Evolutionary conservation across 2,113 vertebrate genomes (phyloP).

Genomic region (Bujurquina vittata): DNA sequence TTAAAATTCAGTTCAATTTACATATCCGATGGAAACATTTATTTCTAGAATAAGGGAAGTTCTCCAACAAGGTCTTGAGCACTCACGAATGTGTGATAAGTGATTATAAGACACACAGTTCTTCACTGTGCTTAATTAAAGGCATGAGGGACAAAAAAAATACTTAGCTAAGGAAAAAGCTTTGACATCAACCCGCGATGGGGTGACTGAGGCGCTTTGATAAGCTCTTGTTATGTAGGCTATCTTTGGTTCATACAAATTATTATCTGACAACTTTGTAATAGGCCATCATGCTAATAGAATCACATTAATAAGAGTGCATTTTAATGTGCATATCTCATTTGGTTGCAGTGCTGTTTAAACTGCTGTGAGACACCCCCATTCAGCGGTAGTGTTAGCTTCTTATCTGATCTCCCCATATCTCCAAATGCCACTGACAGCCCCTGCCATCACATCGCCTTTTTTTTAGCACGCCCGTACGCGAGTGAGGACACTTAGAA

Average conservation of each 20-base stretch:
- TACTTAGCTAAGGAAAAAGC: not conserved
- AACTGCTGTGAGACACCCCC: conserved; percentile 3
- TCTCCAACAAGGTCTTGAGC: no score
- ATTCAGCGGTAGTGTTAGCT: conserved; percentile 4
- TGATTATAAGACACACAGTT: not conserved
- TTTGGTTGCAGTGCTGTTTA: conserved; percentile 3
- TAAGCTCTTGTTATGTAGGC: not conserved
- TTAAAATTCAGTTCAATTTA: no score
- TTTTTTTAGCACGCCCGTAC: not conserved
- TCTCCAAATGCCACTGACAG: not conserved
- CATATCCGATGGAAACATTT: not conserved
- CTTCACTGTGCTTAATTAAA: not conserved
- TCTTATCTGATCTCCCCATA: conserved; percentile 36
- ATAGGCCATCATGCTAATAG: not conserved
- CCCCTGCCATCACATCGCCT: not conserved
- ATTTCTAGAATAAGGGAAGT: rapidly evolving
- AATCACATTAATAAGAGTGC: not conserved
- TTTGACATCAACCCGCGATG: not conserved
- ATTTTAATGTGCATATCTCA: conserved; percentile 1
- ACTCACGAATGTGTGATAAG: not conserved
- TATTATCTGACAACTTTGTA: not conserved
- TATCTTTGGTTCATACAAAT: not conserved
- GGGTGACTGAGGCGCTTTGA: not conserved
- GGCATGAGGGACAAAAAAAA: not conserved
- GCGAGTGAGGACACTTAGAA: not conserved